A percentile compares a stretch with the other conserved stretches of the same genome.
These are phyloP conservation scores for Euura lappo DNA, from an alignment of 1,140 invertebrate genomes.

Conservation along the genomic window DNA sequence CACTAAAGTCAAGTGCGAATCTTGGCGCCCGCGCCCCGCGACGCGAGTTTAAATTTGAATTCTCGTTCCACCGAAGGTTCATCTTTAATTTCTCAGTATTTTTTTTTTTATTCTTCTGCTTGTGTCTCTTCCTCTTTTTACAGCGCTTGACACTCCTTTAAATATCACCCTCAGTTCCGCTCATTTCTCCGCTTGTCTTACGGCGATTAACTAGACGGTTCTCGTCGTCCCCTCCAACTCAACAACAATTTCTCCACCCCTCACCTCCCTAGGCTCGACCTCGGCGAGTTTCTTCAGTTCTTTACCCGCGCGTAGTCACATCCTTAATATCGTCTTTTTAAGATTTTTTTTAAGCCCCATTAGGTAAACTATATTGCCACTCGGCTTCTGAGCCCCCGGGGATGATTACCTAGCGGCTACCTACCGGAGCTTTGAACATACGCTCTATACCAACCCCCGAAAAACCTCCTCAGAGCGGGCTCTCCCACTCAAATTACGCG, in stretches of 20 bases:
- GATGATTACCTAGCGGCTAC: conserved; percentile 29
- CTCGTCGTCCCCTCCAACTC: conserved; percentile 17
- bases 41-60: neutral
- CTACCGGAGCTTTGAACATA: conserved; percentile 42
- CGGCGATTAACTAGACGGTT: conserved; percentile 59
- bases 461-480: conserved; percentile 18
- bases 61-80: conserved; percentile 55
- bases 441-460: conserved; percentile 34
- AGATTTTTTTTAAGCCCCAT: conserved; percentile 62
- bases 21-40: neutral
- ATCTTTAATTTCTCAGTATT: conserved; percentile 63
- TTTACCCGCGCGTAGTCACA: conserved; percentile 50
- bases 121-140: neutral
- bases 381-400: conserved; percentile 26
- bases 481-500: conserved; percentile 51
- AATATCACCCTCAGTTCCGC: conserved; percentile 29
- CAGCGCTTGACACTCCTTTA: neutral
- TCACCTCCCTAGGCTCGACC: conserved; percentile 20
- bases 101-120: neutral
- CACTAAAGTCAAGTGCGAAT: neutral
- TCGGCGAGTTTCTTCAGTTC: conserved; percentile 31
- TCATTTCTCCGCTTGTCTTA: conserved; percentile 63
- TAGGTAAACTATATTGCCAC: conserved; percentile 62
- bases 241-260: conserved; percentile 9
- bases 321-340: conserved; percentile 61